Conservation (phyloP, 1,140 invertebrate species). For the Diabrotica undecimpunctata region DNA sequence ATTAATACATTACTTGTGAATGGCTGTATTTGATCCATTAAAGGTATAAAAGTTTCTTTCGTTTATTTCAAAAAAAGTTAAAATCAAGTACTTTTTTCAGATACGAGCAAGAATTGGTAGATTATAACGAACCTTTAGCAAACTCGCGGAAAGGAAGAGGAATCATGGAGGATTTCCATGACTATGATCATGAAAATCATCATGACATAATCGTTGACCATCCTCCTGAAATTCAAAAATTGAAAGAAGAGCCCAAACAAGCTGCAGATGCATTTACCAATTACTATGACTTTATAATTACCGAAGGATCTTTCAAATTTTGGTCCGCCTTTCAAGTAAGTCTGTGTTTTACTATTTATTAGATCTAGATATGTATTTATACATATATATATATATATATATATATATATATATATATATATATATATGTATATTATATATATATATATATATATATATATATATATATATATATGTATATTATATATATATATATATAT, state of each 20-base stretch:
- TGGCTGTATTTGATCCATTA: too few species aligned
- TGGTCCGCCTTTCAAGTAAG: constrained; percentile 78
- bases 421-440: too few species aligned
- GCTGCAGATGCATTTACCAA: constrained; percentile 66
- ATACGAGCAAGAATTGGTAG: constrained; percentile 41
- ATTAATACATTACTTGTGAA: too few species aligned
- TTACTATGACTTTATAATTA: constrained; percentile 81
- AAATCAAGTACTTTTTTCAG: constrained; percentile 12
- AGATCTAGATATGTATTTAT: too few species aligned
- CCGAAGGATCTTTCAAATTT: constrained; percentile 81
- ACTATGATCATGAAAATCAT: constrained; percentile 35
- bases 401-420: too few species aligned
- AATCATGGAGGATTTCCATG: constrained; percentile 38
- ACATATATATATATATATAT: too few species aligned
- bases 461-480: too few species aligned
- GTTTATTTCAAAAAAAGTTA: too few species aligned
- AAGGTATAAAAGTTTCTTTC: too few species aligned
- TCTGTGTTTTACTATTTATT: too few species aligned
- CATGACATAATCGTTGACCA: constrained; percentile 31
- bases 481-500: too few species aligned
- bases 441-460: too few species aligned
- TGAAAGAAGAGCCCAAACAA: constrained; percentile 45
- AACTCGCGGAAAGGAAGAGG: constrained; percentile 35
- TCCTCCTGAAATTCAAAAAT: constrained; percentile 24
- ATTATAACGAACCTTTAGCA: constrained; percentile 39